phyloP scores from a whole-genome alignment of 2,113 vertebrate species.

The Scortum barcoo region DNA sequence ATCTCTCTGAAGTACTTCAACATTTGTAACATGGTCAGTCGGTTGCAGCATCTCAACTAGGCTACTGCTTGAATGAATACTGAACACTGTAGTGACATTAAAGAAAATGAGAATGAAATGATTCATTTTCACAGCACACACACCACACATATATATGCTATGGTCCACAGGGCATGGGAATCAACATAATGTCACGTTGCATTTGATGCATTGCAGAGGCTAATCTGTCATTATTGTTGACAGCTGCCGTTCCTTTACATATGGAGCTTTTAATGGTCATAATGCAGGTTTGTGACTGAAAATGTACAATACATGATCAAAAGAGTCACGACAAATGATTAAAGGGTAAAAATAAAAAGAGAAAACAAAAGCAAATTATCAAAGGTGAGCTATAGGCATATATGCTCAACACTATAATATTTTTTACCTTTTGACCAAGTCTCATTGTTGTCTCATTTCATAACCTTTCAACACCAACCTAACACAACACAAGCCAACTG shows the following conservation, averaged over 20 bases:
- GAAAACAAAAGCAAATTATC: too few relatives aligned
- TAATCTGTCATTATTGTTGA: not conserved
- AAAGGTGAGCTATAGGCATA: too few relatives aligned
- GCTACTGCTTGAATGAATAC: not conserved
- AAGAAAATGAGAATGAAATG: not conserved
- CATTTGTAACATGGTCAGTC: not conserved
- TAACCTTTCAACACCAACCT: too few relatives aligned
- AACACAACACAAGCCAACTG: too few relatives aligned
- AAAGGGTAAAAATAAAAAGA: not conserved
- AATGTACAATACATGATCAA: not conserved
- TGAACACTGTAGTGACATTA: not conserved
- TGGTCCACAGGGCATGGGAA: not conserved
- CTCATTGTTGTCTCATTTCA: too few relatives aligned
- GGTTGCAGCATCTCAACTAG: not conserved
- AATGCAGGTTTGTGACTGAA: not conserved
- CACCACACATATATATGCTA: not conserved
- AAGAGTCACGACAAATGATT: not conserved
- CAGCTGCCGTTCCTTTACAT: not conserved
- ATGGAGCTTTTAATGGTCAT: not conserved
- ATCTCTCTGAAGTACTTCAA: not conserved
- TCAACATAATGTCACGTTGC: not conserved
- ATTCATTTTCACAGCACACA: not conserved
- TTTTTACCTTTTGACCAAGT: too few relatives aligned
- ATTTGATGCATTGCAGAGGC: not conserved
- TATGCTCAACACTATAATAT: too few relatives aligned